Percentiles rank a stretch among this genome's conserved stretches.
These are phyloP conservation scores for Orthochromis indermauri DNA, from an alignment of 2,113 vertebrate genomes.

Conservation along the genomic window DNA sequence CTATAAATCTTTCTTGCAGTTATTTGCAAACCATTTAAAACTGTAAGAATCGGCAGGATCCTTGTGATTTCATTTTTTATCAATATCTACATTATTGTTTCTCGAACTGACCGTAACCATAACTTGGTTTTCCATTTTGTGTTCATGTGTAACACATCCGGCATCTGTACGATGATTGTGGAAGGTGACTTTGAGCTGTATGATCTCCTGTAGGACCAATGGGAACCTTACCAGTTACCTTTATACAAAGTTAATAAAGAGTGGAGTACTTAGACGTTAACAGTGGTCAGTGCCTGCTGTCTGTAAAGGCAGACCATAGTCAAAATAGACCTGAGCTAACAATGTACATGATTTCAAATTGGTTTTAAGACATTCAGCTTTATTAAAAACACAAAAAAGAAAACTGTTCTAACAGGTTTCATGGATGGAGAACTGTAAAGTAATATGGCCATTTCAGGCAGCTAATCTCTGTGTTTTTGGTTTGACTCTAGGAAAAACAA, in stretches of 20 bases:
- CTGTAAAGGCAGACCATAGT: not conserved
- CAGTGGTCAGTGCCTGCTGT: not conserved
- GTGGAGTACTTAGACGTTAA: not conserved
- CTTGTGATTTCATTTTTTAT: not conserved
- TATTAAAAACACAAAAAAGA: not conserved
- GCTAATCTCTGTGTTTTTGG: not conserved
- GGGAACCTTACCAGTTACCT: not conserved
- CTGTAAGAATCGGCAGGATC: not conserved
- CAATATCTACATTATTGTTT: not conserved
- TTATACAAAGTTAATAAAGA: not conserved
- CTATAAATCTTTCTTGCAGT: not conserved
- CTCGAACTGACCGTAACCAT: not conserved
- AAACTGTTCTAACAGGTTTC: not conserved
- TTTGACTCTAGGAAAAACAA: not conserved
- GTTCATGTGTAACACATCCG: not conserved
- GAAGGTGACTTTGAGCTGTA: not conserved
- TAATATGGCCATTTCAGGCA: not conserved
- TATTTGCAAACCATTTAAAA: not conserved
- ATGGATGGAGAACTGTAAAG: not conserved
- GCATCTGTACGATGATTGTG: not conserved
- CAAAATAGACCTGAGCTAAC: not conserved
- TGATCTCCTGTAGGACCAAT: not conserved
- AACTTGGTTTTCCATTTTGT: not conserved
- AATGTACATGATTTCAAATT: not conserved
- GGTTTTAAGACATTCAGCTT: not conserved